A percentile compares a stretch with the other conserved stretches of the same genome.
These are phyloP conservation scores for Chanos chanos DNA, from an alignment of 2,797 vertebrate species.

Conservation along the genomic window DNA sequence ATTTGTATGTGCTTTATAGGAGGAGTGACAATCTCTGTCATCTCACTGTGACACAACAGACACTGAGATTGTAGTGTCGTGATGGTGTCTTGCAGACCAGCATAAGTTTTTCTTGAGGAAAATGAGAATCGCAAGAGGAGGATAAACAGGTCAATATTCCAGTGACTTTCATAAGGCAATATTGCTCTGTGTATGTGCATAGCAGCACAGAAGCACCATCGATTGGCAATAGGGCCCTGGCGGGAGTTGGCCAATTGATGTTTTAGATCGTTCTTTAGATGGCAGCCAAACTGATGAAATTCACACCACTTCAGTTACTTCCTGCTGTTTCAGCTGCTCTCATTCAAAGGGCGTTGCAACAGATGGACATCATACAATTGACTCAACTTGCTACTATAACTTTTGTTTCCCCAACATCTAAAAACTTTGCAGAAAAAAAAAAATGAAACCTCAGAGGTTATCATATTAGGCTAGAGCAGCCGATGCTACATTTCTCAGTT, in stretches of 20 bases:
- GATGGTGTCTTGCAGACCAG: constrained; percentile 51
- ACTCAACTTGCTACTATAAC: constrained; percentile 6
- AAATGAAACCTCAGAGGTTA: not conserved
- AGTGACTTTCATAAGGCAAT: constrained; percentile 63
- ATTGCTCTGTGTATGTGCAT: constrained; percentile 66
- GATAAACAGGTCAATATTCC: constrained; percentile 69
- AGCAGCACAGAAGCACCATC: constrained; percentile 64
- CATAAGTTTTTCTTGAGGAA: constrained; percentile 56
- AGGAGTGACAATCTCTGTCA: constrained; percentile 12
- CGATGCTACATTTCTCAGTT: too few species aligned
- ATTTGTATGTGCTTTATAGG: too few species aligned
- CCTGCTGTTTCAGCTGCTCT: constrained; percentile 24
- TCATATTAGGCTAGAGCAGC: too few species aligned
- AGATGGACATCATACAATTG: constrained; percentile 1
- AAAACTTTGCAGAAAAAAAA: constrained; percentile 7
- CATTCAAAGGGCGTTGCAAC: constrained; percentile 10
- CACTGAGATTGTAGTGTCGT: constrained; percentile 34
- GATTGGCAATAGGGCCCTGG: constrained; percentile 63
- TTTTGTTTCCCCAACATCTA: not conserved
- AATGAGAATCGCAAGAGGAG: constrained; percentile 57
- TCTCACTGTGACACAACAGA: not conserved
- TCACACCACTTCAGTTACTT: constrained; percentile 47
- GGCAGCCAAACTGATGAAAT: constrained; percentile 63
- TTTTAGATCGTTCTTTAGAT: constrained; percentile 67
- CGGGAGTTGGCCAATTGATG: constrained; percentile 52